Base-by-base conservation (phyloP, 2,888 invertebrate genomes). In the Meganola albula region DNA sequence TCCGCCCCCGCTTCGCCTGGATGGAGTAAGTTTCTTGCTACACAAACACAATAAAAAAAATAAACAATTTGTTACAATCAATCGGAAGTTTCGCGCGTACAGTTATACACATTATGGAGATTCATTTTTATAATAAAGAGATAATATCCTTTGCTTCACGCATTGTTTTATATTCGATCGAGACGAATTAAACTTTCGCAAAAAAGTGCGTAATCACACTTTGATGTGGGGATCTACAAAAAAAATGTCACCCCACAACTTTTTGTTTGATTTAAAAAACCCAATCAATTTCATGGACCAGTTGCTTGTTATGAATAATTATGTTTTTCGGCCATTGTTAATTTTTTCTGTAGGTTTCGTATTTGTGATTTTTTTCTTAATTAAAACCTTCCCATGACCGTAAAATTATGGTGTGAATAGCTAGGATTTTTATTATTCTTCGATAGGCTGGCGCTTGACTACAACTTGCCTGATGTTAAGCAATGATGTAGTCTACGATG, bases 231-330 rank as follows among this genome's bases (percentile, higher is more conserved):
- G 78, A 77, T n/a, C 45, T 27, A 25, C 24, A 34, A 47, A 78
- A 80, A 79, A 83, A 83, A 69, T 56, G 69, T 69, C 76, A 76
- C 82, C 80, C n/a, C 83, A 77, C 70, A 55, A 48, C 59, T 64
- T 64, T 61, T 43, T 34, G 26, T 28, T 22, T 9, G 8, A 28
- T 34, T 30, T 54, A 63, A 70, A 68, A 73, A 74, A 70, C 60
- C 72, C 48, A 66, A 55, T 48, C 56, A 65, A 76, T 75, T 77
- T 71, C 53, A 70, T 66, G 72, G 60, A 65, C 53, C 55, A 63
- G 49, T 60, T 62, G 63, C 57, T 38, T 43, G 33, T 34, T 35
- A 58, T 66, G 65, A 67, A 76, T 72, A 65, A 62, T n/a, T n/a
- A n/a, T n/a, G n/a, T n/a, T n/a, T n/a, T n/a, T n/a, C n/a, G n/a